Evolutionary conservation across 2,113 vertebrate genomes (phyloP), one percentile per base, ranked within the genome.

Genomic region (Muntiacus reevesi): DNA sequence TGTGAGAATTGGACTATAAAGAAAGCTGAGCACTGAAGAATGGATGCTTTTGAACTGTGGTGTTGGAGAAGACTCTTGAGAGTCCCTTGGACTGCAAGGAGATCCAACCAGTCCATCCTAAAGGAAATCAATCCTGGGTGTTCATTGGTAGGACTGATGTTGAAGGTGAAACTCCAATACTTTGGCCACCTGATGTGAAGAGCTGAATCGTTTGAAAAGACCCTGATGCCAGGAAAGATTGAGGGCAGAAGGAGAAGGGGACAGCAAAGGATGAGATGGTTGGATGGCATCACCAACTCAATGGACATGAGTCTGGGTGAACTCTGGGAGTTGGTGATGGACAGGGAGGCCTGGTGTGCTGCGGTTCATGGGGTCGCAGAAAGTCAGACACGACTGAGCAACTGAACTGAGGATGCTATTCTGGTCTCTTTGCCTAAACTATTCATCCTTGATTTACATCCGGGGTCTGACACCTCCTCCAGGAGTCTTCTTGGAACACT

Each of bases 361-460:
- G 64, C 0, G 2, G 17, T 71, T 71, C n/a, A 36, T 5, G n/a
- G 64, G 33, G n/a, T 21, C 1, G 0, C 64, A 67, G 21, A 67
- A 17, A 67, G 64, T 36, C 17, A 2, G n/a, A 67, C n/a, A 71
- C 1, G 17, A 71, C 64, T 36, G 17, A 71, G n/a, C 1, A 9
- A 36, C n/a, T 71, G 64, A 36, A 36, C 64, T 36, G 64, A 36
- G 45, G 86, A 50, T 89, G 47, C 21, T 76, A 17, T 96, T 94
- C 91, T 5, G 33, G 4, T 47, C 50, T 25, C 27, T 67, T 27
- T 89, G 27, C 25, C 10, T 50, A 33, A 88, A 82, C 55, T 27
- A n/a, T 52, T 54, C 6, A 28, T 47, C 71, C 5, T 57, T 25
- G 30, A 40, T 91, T 27, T 78, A 76, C 15, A 45, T 11, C 59